A percentile compares a stretch with the other conserved stretches of the same genome.
Conservation (phyloP, 92 coral and sea anemone genomes). For the Epizoanthus rinbou region DNA sequence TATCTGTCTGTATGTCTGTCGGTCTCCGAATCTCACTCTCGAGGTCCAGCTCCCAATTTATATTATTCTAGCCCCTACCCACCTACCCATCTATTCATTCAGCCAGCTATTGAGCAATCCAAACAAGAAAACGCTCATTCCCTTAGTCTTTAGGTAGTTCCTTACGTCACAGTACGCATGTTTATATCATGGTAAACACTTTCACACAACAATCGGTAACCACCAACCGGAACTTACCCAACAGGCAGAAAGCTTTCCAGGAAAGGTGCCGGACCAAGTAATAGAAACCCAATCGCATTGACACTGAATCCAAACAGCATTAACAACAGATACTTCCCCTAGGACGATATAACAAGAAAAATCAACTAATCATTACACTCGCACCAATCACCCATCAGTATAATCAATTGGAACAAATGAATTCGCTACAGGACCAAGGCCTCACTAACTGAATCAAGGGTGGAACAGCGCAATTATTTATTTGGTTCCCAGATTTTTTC, state of each 20-base stretch:
- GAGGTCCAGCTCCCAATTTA: no score
- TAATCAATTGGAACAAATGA: background rate
- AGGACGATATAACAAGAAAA: background rate
- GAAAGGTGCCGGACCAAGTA: constrained; percentile 26
- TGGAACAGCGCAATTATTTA: no score
- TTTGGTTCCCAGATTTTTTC: no score
- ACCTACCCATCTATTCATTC: no score
- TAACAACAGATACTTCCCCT: constrained; percentile 16
- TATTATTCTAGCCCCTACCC: no score
- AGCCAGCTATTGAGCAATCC: no score
- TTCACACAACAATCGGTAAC: background rate
- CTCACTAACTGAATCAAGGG: no score
- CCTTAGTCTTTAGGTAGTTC: background rate
- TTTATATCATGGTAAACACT: background rate
- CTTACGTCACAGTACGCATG: background rate
- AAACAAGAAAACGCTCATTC: background rate
- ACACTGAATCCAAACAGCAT: constrained; percentile 2
- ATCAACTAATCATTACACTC: background rate
- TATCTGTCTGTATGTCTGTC: constrained; percentile 8
- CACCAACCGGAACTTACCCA: background rate
- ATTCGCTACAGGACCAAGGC: no score
- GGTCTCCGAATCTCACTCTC: no score
- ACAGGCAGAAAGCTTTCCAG: constrained; percentile 21
- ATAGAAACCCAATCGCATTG: constrained; percentile 18
- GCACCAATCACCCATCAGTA: background rate